Base-by-base conservation (phyloP, 1,140 invertebrate species). In the Bombus difficillimus region DNA sequence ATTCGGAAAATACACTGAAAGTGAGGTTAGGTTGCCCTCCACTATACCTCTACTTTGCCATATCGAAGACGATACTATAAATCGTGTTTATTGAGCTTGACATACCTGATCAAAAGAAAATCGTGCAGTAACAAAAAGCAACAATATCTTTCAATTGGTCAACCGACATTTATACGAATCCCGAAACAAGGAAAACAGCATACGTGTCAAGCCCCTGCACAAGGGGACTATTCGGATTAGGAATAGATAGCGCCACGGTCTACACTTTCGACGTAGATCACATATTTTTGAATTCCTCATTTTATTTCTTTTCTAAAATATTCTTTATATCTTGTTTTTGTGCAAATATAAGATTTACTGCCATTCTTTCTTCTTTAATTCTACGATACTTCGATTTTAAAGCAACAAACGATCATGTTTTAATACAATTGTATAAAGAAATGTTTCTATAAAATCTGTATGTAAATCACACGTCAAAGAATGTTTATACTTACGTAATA, bases 191-290 rank as follows among this genome's bases (percentile, higher is more conserved):
- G 15, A 37, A 91, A 91, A 90, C 86, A 86, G 87, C 88, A 88
- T 91, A 91, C 90, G 90, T 92, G 92, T 92, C 92, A 92, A 89
- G 81, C 43, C 73, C 83, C 73, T 47, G 68, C 12, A 15, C 28
- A 41, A 76, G 39, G 71, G 64, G 41, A 43, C 32, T 32, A n/a
- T n/a, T n/a, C n/a, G 10, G 18, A 32, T 34, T 41, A 41, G 8
- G 34, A 32, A 13, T 25, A 79, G 82, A 32, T 79, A 68, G 82
- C 75, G 82, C 82, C 53, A 79, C 66, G 0, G 10, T 79, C 37
- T 15, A 59, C 22, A 10, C 13, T 53, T 25, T 79, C 75, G 39
- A 79, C 47, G 53, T 84, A 71, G 32, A 22, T 34, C 15, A 3
- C 1, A 28, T 4, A 37, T 47, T n/a, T 84, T 71, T 53, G 22